phyloP scores from a whole-genome alignment of 2,888 invertebrate genomes.

The Apodemia mormo region DNA sequence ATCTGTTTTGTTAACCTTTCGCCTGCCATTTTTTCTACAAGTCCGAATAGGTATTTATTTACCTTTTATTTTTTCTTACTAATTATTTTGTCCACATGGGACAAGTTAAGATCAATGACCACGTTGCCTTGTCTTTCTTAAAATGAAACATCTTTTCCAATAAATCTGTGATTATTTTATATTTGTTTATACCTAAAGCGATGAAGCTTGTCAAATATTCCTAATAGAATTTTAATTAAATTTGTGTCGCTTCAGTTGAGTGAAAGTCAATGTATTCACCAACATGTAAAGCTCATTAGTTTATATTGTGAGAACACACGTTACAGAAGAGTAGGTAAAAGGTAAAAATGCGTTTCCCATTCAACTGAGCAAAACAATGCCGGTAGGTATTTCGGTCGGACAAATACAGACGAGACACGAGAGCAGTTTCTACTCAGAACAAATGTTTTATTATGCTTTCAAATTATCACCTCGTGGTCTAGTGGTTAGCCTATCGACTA shows the following conservation, averaged over 20 bases:
- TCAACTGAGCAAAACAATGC: conserved; percentile 17
- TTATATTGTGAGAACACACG: conserved; percentile 24
- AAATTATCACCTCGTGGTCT: not conserved
- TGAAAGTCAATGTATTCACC: conserved; percentile 22
- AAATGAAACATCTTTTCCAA: no score
- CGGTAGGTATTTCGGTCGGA: conserved; percentile 10
- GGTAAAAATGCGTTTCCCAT: conserved; percentile 11
- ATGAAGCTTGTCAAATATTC: not conserved
- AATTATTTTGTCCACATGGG: no score
- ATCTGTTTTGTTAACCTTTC: no score
- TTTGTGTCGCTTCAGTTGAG: conserved; percentile 13
- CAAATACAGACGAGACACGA: not conserved
- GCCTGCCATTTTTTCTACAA: no score
- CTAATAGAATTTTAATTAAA: conserved; percentile 8
- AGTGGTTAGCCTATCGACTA: not conserved
- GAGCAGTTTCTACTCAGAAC: conserved; percentile 19
- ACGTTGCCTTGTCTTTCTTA: no score
- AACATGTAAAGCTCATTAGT: conserved; percentile 25
- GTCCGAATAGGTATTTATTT: no score
- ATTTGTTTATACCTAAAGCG: not conserved
- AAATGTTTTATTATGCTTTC: conserved; percentile 12
- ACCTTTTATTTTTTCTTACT: no score
- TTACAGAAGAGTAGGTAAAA: conserved; percentile 17
- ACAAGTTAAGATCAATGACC: no score
- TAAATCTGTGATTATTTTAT: no score